Evolutionary conservation across 2,797 vertebrate genomes (phyloP).

Genomic region (Microtus obscurus): DNA sequence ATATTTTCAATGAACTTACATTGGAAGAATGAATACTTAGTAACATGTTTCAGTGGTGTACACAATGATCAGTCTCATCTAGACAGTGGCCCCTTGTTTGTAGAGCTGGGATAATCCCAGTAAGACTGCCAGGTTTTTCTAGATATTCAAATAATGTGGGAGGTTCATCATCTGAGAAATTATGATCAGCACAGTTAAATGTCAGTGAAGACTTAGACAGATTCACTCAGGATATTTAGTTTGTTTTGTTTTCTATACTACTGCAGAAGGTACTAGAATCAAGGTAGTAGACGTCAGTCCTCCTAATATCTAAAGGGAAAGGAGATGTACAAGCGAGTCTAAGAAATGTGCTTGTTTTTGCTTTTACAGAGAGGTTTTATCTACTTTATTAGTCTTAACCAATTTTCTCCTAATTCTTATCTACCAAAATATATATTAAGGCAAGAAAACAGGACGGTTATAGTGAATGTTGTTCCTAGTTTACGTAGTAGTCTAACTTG

Average conservation of each 20-base stretch:
- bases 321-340: background rate
- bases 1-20: background rate
- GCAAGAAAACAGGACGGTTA: background rate
- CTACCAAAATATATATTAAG: background rate
- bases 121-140: background rate
- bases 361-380: background rate
- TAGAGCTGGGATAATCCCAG: background rate
- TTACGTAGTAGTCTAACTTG: conserved; percentile 1
- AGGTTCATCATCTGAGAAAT: background rate
- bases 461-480: background rate
- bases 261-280: background rate
- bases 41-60: background rate
- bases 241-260: background rate
- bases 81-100: background rate
- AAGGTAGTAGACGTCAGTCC: background rate
- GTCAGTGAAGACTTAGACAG: background rate
- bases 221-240: background rate
- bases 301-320: background rate
- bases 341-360: background rate
- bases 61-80: background rate
- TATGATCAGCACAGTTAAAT: background rate
- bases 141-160: background rate
- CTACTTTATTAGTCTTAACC: background rate
- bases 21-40: background rate
- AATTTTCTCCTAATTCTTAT: background rate